Evolutionary conservation across 2,888 invertebrate species (phyloP).

Genomic region (Sarcophaga carnaria): DNA sequence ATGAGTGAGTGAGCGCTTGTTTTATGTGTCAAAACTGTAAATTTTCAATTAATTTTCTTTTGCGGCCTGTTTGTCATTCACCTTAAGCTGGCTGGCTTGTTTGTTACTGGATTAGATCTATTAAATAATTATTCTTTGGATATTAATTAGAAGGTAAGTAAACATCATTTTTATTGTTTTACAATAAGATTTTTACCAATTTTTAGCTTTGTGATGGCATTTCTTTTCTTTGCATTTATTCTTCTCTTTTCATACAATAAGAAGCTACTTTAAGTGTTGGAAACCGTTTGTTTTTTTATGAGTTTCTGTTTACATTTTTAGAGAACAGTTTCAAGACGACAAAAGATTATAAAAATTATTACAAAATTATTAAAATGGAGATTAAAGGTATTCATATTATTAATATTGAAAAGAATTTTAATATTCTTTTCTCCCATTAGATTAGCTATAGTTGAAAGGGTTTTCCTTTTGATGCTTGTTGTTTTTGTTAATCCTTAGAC

Average conservation of each 20-base stretch:
- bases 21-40: slow-evolving; percentile 4
- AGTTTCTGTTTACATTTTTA: slow-evolving; percentile 7
- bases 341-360: neutral
- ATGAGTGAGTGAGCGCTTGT: neutral
- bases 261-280: slow-evolving; percentile 30
- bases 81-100: neutral
- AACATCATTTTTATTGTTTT: neutral
- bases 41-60: neutral
- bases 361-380: too few relatives aligned
- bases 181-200: neutral
- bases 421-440: too few relatives aligned
- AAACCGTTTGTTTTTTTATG: slow-evolving; percentile 6
- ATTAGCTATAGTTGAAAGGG: too few relatives aligned
- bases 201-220: slow-evolving; percentile 37
- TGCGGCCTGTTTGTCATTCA: neutral
- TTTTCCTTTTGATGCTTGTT: too few relatives aligned
- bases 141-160: slow-evolving; percentile 33
- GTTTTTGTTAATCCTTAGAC: too few relatives aligned
- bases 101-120: neutral
- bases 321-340: neutral
- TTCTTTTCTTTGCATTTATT: slow-evolving; percentile 20
- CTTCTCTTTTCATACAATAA: neutral
- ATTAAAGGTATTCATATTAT: too few relatives aligned
- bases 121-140: too few relatives aligned
- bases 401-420: too few relatives aligned